Percentiles rank a stretch among this genome's conserved stretches.
Evolutionary conservation across 2,797 vertebrate species (phyloP).

Genomic region (Catamblyrhynchus diadema): DNA sequence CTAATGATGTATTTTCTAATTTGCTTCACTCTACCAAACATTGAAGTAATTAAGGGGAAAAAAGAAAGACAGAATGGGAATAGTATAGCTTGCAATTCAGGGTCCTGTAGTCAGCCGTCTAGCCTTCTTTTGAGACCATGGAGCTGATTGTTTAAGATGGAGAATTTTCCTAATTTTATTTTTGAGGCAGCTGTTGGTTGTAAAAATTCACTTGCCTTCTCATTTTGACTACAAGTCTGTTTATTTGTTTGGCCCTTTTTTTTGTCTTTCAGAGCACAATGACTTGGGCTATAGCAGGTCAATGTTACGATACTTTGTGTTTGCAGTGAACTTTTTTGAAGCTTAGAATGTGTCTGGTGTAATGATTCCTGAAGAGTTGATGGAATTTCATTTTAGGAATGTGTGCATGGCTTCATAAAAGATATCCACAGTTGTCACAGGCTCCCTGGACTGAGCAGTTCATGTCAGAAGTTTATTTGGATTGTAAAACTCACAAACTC

Average conservation of each 20-base stretch:
- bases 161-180: background rate
- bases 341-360: background rate
- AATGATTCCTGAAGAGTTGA: background rate
- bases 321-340: background rate
- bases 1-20: background rate
- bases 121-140: background rate
- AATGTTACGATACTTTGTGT: accelerated
- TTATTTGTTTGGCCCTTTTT: background rate
- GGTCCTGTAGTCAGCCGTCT: background rate
- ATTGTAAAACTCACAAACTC: background rate
- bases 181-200: background rate
- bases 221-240: background rate
- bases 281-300: background rate
- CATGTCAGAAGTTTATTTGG: background rate
- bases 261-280: background rate
- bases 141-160: background rate
- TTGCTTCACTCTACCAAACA: background rate
- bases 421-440: background rate
- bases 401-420: background rate
- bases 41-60: background rate
- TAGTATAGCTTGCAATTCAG: background rate
- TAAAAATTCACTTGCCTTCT: background rate
- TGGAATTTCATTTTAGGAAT: background rate
- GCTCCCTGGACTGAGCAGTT: background rate
- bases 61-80: background rate